Percentiles rank a stretch among this genome's conserved stretches.
Conservation (phyloP, 2,113 vertebrate genomes). For the Pachypanchax playfairii region DNA sequence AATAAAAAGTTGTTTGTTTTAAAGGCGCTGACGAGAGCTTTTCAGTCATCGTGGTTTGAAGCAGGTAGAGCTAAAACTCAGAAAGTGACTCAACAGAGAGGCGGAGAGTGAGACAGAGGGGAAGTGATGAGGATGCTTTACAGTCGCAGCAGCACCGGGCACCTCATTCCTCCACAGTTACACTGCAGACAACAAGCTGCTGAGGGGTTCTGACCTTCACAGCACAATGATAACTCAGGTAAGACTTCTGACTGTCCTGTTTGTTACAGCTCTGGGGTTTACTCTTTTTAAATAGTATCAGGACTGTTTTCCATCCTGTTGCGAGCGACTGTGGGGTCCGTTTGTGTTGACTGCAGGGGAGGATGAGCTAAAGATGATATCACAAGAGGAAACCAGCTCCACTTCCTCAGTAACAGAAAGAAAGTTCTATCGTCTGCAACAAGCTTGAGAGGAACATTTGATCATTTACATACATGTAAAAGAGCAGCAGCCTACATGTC, state of each 20-base stretch:
- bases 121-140: no score
- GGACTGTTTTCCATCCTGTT: no score
- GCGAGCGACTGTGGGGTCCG: neutral
- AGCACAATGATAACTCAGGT: constrained; percentile 39
- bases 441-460: neutral
- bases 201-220: no score
- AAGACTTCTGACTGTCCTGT: constrained; percentile 12
- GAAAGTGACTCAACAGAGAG: no score
- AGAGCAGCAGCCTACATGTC: neutral
- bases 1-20: no score
- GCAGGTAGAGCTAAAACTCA: no score
- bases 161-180: no score
- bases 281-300: neutral
- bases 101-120: no score
- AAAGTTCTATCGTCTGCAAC: constrained; percentile 19
- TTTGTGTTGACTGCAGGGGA: constrained; percentile 11
- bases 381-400: constrained; percentile 49
- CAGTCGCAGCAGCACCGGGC: no score
- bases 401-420: constrained; percentile 36
- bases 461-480: constrained; percentile 60
- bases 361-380: constrained; percentile 19
- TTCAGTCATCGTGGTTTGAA: no score
- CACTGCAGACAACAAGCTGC: no score
- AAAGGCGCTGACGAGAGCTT: no score
- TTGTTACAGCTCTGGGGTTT: neutral